Evolutionary conservation across 2,888 invertebrate species (phyloP).

Genomic region (Ceramica pisi): DNA sequence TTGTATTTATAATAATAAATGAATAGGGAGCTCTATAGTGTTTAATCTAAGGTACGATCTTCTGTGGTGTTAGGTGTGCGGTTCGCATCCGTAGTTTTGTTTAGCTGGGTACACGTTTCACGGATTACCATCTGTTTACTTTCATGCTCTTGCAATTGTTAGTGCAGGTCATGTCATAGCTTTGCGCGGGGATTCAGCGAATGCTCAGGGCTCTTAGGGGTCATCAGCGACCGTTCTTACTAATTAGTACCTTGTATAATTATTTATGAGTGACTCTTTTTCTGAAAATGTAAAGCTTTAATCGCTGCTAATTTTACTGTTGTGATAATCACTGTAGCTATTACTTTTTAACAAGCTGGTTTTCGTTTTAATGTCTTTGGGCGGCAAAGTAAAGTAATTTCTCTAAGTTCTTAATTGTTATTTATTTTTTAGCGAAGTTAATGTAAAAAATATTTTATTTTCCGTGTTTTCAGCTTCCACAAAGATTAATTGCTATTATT

Average conservation of each 20-base stretch:
- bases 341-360: neutral
- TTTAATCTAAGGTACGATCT: conserved; percentile 34
- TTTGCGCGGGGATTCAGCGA: conserved; percentile 19
- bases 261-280: conserved; percentile 18
- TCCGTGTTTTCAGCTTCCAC: neutral
- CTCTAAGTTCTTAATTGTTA: conserved; percentile 6
- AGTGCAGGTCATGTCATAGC: conserved; percentile 66
- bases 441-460: neutral
- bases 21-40: conserved; percentile 17
- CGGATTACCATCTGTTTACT: conserved; percentile 71
- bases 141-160: conserved; percentile 69
- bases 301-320: neutral
- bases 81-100: conserved; percentile 33
- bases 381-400: conserved; percentile 3
- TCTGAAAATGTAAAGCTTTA: neutral
- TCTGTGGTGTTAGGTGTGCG: conserved; percentile 28
- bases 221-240: conserved; percentile 34
- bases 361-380: neutral
- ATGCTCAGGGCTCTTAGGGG: conserved; percentile 14
- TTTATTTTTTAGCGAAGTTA: conserved; percentile 8
- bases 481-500: conserved; percentile 30
- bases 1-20: conserved; percentile 16
- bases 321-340: neutral
- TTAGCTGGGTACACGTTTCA: conserved; percentile 65
- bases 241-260: conserved; percentile 45